Base-by-base conservation (phyloP, 1,140 invertebrate genomes). In the Heliothis virescens region DNA sequence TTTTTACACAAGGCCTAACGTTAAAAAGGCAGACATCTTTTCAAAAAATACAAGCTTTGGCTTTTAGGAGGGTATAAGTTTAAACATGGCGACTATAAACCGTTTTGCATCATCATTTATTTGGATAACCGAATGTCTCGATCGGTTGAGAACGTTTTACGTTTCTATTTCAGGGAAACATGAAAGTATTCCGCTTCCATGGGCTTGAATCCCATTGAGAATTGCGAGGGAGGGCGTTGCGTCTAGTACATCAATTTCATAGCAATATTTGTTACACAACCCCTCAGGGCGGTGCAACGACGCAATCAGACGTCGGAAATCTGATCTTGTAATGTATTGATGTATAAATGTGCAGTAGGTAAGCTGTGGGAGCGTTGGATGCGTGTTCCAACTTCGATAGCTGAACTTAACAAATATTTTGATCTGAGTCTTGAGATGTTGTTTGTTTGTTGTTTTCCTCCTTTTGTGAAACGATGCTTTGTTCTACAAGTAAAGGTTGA, bases 221-320 rank as follows among this genome's bases (percentile, higher is more conserved):
- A 62, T 63, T 75, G 73, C n/a, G n/a, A 41, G 59, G 41, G 29
- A 18, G 16, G 21, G 59, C 3, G 55, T 69, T 47, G 34, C 34
- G 18, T 53, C 15, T 12, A 16, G 48, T 75, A 86, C 80, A 86
- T 88, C 88, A 89, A 91, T 90, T 90, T 87, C 88, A 87, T 86
- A 84, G 74, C 83, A 86, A 88, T 89, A 88, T 90, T 90, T 88
- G 86, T 82, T 84, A 80, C 55, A 50, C n/a, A 81, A 81, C 62
- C 72, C 34, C 72, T 48, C 34, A 18, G 72, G 34, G 41, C 1
- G 72, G 52, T 59, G 41, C 69, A 74, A 18, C 34, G 57, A 74
- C 57, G 57, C 57, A 62, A 60, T 74, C 72, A 74, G 53, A 74
- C 16, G 26, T 34, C 26, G 55, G 72, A 74, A 57, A 74, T 74